These are phyloP conservation scores for Saguinus imperator DNA, from an alignment of 2,113 vertebrate genomes.

Conservation along the genomic window DNA sequence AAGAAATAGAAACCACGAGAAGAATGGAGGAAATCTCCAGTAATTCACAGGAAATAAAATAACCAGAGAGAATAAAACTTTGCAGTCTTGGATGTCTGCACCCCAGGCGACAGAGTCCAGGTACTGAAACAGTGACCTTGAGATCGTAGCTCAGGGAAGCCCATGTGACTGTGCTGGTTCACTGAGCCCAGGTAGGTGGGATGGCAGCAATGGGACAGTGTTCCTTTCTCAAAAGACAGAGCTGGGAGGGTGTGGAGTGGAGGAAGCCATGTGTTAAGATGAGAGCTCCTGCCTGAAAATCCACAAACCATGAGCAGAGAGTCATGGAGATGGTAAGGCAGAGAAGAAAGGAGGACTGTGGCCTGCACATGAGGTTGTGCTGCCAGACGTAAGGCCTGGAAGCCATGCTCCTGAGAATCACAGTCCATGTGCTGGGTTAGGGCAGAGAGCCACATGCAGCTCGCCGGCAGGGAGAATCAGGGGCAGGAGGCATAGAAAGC, in stretches of 20 bases:
- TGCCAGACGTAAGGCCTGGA: background rate
- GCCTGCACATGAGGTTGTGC: no score
- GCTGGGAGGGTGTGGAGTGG: background rate
- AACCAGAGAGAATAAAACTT: background rate
- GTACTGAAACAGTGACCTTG: background rate
- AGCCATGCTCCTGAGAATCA: background rate
- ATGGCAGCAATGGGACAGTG: background rate
- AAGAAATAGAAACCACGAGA: background rate
- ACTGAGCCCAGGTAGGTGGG: background rate
- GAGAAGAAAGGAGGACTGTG: background rate
- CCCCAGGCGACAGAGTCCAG: background rate
- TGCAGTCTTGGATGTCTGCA: background rate
- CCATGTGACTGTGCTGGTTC: background rate
- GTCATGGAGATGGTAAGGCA: background rate
- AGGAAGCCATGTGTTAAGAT: fast-evolving
- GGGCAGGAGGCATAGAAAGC: background rate
- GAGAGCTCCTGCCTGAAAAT: background rate
- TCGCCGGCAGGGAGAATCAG: background rate
- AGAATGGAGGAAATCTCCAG: background rate
- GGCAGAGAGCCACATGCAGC: background rate
- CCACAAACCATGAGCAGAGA: background rate
- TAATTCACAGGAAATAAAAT: background rate
- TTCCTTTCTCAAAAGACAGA: background rate
- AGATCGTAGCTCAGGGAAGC: background rate
- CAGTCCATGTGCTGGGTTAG: fast-evolving